Conservation (phyloP, 92 coral and sea anemone genomes). For the Epizoanthus rinbou region DNA sequence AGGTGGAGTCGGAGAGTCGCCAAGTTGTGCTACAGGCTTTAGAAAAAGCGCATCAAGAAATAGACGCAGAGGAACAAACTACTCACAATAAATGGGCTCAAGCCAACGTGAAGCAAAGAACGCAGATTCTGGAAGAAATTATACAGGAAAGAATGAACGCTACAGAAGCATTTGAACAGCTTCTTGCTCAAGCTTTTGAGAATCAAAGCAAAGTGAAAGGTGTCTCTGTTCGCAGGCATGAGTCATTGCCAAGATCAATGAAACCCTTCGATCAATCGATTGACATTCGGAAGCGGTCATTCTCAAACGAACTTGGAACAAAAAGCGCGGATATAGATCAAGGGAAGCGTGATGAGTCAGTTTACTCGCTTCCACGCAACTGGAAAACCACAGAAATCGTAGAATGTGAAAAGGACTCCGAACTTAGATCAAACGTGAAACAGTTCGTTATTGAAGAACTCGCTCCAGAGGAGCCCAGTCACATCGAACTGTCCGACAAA, state of each 20-base stretch:
- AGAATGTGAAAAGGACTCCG: slow-evolving; percentile 9
- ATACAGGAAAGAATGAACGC: slow-evolving; percentile 43
- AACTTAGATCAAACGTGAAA: not conserved
- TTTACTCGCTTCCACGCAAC: slow-evolving; percentile 5
- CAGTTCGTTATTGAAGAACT: slow-evolving; percentile 28
- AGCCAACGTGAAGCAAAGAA: slow-evolving; percentile 82
- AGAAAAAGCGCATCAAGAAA: slow-evolving; percentile 50
- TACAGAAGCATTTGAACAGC: slow-evolving; percentile 36
- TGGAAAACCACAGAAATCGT: not conserved
- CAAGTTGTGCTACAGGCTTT: slow-evolving; percentile 59
- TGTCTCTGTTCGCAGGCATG: slow-evolving; percentile 64
- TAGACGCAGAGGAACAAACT: slow-evolving; percentile 48
- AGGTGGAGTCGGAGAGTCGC: slow-evolving; percentile 38
- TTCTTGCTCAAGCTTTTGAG: slow-evolving; percentile 26
- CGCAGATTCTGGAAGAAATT: slow-evolving; percentile 78
- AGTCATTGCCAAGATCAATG: slow-evolving; percentile 68
- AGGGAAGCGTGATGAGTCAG: not conserved
- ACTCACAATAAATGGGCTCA: slow-evolving; percentile 55
- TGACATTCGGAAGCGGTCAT: slow-evolving; percentile 69
- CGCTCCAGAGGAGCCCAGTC: not conserved
- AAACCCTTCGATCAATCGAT: slow-evolving; percentile 42
- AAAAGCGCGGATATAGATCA: not conserved
- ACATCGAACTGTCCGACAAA: not conserved
- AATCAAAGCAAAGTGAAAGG: slow-evolving; percentile 29
- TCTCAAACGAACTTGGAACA: slow-evolving; percentile 60